phyloP scores from a whole-genome alignment of 2,888 invertebrate species.

The Blastobasis adustella region DNA sequence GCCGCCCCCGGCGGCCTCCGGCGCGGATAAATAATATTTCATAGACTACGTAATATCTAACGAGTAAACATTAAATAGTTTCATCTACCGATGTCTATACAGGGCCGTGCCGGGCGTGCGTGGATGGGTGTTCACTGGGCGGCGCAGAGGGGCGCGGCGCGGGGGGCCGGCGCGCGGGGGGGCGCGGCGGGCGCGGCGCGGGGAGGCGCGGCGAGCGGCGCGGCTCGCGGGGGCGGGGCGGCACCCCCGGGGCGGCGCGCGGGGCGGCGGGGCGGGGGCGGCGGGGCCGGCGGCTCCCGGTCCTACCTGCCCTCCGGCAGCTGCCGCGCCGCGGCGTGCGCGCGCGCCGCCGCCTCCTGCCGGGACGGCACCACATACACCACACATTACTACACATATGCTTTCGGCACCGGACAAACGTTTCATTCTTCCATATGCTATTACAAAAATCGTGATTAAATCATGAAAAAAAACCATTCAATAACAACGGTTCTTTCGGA shows the following conservation, averaged over 20 bases:
- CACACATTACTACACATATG: too few relatives aligned
- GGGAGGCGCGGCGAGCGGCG: conserved; percentile 19
- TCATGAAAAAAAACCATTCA: too few relatives aligned
- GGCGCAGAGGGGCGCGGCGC: conserved; percentile 4
- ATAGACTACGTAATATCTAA: conserved; percentile 41
- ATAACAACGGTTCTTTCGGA: too few relatives aligned
- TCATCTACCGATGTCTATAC: conserved; percentile 22
- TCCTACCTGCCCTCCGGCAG: conserved; percentile 65
- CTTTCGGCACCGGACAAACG: too few relatives aligned
- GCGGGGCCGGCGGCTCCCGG: conserved; percentile 27
- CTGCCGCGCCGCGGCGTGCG: conserved; percentile 44
- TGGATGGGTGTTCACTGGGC: neutral
- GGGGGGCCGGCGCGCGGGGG: conserved; percentile 12
- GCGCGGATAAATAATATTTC: conserved; percentile 26
- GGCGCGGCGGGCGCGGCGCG: conserved; percentile 14
- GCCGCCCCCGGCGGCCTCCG: conserved; percentile 12
- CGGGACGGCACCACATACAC: neutral
- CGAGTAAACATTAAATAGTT: conserved; percentile 43
- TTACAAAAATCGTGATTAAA: too few relatives aligned
- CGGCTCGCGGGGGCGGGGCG: conserved; percentile 10
- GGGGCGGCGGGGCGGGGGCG: conserved; percentile 11
- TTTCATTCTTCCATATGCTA: too few relatives aligned
- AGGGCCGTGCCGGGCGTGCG: neutral
- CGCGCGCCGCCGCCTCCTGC: conserved; percentile 39
- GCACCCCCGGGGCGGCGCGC: conserved; percentile 19